Evolutionary conservation across 2,888 invertebrate genomes (phyloP).

Genomic region (Trypoxylon attenuatum): DNA sequence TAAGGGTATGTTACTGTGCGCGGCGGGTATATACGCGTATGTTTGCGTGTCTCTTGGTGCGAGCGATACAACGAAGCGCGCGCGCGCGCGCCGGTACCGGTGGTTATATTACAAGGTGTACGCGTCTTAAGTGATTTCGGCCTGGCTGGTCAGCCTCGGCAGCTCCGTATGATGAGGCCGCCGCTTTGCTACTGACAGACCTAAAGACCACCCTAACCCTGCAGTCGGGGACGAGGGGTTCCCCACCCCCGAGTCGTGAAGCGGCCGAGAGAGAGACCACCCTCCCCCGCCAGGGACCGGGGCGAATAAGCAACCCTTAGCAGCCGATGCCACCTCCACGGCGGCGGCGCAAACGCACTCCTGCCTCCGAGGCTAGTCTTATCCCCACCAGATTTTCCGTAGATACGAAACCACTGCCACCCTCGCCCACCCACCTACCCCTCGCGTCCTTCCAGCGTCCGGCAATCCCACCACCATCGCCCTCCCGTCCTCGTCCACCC

Average conservation of each 20-base stretch:
- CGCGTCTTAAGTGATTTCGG: slow-evolving; percentile 73
- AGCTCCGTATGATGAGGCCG: slow-evolving; percentile 75
- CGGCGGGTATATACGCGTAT: slow-evolving; percentile 37
- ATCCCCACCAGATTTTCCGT: slow-evolving; percentile 69
- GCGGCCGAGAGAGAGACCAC: slow-evolving; percentile 57
- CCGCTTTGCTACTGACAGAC: slow-evolving; percentile 74
- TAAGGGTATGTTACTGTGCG: slow-evolving; percentile 24
- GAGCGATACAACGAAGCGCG: slow-evolving; percentile 42
- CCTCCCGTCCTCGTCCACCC: slow-evolving; percentile 41
- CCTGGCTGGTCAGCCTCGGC: slow-evolving; percentile 71
- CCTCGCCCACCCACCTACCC: slow-evolving; percentile 56
- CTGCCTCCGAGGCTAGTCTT: slow-evolving; percentile 73
- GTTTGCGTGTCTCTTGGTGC: slow-evolving; percentile 30
- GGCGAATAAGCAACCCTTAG: slow-evolving; percentile 70
- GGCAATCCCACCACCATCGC: slow-evolving; percentile 49
- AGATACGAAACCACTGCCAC: slow-evolving; percentile 59
- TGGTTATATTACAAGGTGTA: slow-evolving; percentile 70
- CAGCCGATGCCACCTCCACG: slow-evolving; percentile 71
- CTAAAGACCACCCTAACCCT: slow-evolving; percentile 74
- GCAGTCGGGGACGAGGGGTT: slow-evolving; percentile 65
- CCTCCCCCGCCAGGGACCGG: slow-evolving; percentile 59
- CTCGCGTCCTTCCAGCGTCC: slow-evolving; percentile 47
- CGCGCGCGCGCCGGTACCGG: slow-evolving; percentile 63
- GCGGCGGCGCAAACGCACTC: slow-evolving; percentile 71
- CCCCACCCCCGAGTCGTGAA: slow-evolving; percentile 54